Conservation (phyloP, 2,797 vertebrate species). For the Zenarchopterus dispar region DNA sequence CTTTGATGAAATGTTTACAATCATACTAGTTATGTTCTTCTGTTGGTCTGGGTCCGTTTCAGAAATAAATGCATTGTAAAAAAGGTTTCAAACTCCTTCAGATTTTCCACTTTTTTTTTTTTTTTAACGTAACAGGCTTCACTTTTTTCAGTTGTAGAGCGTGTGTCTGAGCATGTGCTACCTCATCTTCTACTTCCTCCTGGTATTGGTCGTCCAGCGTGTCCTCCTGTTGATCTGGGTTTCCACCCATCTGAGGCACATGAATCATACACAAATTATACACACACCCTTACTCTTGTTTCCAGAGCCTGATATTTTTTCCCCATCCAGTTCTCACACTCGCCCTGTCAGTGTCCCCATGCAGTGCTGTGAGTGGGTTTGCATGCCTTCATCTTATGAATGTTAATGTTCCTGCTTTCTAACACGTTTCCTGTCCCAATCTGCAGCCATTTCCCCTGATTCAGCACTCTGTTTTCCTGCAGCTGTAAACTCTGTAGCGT, state of each 20-base stretch:
- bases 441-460: no score
- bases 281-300: no score
- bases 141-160: no score
- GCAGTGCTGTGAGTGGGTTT: no score
- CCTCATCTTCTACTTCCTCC: constrained; percentile 96
- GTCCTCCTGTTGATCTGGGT: constrained; percentile 98
- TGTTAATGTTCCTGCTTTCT: background rate
- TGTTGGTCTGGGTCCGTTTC: background rate
- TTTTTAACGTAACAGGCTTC: background rate
- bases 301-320: no score
- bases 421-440: background rate
- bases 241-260: constrained; percentile 90
- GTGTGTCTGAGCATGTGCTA: constrained; percentile 41
- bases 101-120: background rate
- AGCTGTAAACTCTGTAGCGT: background rate
- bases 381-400: no score
- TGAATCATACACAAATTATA: no score
- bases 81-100: background rate
- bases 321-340: no score
- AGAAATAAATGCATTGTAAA: background rate
- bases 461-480: background rate
- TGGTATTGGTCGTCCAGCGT: constrained; percentile 94
- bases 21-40: background rate
- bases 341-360: no score
- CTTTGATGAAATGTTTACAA: background rate